Evolutionary conservation across 1,140 invertebrate genomes (phyloP).

Genomic region (Brachystomella parvula): DNA sequence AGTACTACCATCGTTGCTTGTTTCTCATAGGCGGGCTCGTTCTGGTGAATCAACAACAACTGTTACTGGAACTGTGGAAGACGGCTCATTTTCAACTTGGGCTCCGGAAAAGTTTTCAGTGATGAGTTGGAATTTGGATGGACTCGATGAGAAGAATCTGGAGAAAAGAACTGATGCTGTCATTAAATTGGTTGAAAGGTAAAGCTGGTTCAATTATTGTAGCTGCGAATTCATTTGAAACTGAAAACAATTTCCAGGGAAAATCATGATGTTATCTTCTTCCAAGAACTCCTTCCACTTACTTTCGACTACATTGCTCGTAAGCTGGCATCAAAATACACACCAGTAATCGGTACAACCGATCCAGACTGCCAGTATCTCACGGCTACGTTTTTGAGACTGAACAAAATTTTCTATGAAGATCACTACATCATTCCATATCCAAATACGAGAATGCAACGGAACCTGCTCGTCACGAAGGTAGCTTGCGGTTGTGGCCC

Average conservation of each 20-base stretch:
- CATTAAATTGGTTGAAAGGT: slow-evolving; percentile 49
- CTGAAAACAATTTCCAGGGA: slow-evolving; percentile 44
- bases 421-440: slow-evolving; percentile 46
- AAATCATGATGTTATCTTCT: slow-evolving; percentile 53
- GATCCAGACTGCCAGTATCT: slow-evolving; percentile 45
- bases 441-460: slow-evolving; percentile 45
- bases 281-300: slow-evolving; percentile 54
- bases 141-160: slow-evolving; percentile 50
- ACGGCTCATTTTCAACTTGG: slow-evolving; percentile 36
- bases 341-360: slow-evolving; percentile 41
- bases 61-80: not conserved
- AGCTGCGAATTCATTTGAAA: not conserved
- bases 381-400: slow-evolving; percentile 47
- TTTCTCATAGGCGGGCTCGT: not conserved
- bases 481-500: not conserved
- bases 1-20: not conserved
- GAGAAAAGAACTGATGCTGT: slow-evolving; percentile 49
- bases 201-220: slow-evolving; percentile 15
- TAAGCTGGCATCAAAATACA: slow-evolving; percentile 42
- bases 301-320: slow-evolving; percentile 44
- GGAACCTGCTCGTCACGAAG: slow-evolving; percentile 46
- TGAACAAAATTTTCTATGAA: slow-evolving; percentile 44
- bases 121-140: slow-evolving; percentile 58
- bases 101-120: slow-evolving; percentile 44
- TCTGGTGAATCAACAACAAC: not conserved